Evolutionary conservation across 2,113 vertebrate species (phyloP).

Genomic region (Triplophysa siluroides): DNA sequence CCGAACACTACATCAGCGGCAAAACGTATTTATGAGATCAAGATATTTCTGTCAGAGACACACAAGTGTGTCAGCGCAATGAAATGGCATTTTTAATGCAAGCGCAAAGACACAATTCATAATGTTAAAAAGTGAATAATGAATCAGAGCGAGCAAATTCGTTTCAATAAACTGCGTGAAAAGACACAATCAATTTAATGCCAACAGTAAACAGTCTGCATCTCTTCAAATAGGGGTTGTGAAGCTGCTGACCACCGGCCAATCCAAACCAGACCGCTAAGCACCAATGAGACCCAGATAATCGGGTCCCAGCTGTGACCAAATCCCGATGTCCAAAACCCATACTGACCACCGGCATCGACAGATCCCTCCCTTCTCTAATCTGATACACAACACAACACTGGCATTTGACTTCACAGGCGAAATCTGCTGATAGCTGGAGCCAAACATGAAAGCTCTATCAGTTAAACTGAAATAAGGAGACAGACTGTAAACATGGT

Average conservation of each 20-base stretch:
- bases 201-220: neutral
- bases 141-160: neutral
- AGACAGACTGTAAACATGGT: neutral
- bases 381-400: neutral
- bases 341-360: neutral
- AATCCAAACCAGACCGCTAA: neutral
- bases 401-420: constrained; percentile 40
- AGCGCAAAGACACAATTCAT: constrained; percentile 49
- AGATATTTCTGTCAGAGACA: constrained; percentile 1
- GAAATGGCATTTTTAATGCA: constrained; percentile 9
- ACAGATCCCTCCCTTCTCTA: neutral
- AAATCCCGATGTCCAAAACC: neutral
- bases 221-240: constrained; percentile 35
- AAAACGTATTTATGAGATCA: constrained; percentile 21
- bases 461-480: constrained; percentile 7
- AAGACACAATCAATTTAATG: neutral
- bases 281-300: neutral
- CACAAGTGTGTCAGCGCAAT: constrained; percentile 18
- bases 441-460: neutral
- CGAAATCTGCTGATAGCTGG: neutral
- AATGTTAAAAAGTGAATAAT: constrained; percentile 42
- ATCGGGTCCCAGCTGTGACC: neutral
- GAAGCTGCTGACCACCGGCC: constrained; percentile 54
- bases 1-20: constrained; percentile 3
- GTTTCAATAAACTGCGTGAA: constrained; percentile 8